These are phyloP conservation scores for Diplosoma virens DNA, from an alignment of 23 tunicate genomes.

Conservation along the genomic window DNA sequence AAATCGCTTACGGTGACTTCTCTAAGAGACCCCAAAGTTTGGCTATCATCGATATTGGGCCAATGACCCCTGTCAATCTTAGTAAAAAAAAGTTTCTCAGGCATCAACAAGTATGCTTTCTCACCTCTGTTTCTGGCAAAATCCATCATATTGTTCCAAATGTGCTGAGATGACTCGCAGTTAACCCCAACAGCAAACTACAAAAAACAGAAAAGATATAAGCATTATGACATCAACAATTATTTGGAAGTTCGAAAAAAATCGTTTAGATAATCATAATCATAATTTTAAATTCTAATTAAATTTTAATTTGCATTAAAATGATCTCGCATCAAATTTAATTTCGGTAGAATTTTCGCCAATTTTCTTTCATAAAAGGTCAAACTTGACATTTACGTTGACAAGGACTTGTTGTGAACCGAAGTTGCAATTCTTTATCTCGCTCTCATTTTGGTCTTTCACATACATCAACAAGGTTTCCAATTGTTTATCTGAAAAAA, in stretches of 20 bases:
- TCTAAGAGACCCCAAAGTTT: no score
- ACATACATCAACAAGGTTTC: conserved; percentile 1
- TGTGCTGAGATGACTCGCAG: conserved; percentile 34
- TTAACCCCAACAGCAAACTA: conserved; percentile 57
- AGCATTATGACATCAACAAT: not conserved
- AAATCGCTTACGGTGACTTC: no score
- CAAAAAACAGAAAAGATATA: not conserved
- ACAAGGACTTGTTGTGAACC: conserved; percentile 16
- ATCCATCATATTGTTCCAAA: conserved; percentile 84
- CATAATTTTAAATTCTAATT: no score
- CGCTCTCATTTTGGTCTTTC: conserved; percentile 4
- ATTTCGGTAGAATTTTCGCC: no score
- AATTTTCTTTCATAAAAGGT: no score
- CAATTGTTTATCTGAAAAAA: conserved; percentile 18
- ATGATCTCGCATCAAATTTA: no score
- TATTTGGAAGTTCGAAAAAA: not conserved
- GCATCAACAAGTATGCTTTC: no score
- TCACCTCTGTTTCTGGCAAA: conserved; percentile 82
- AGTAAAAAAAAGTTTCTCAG: no score
- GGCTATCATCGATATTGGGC: no score
- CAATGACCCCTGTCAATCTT: no score
- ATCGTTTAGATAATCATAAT: not conserved
- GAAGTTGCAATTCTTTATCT: not conserved
- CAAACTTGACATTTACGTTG: conserved; percentile 25
- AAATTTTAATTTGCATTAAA: no score